Evolutionary conservation across 1,140 invertebrate genomes (phyloP).

Genomic region (Polypedilum vanderplanki): DNA sequence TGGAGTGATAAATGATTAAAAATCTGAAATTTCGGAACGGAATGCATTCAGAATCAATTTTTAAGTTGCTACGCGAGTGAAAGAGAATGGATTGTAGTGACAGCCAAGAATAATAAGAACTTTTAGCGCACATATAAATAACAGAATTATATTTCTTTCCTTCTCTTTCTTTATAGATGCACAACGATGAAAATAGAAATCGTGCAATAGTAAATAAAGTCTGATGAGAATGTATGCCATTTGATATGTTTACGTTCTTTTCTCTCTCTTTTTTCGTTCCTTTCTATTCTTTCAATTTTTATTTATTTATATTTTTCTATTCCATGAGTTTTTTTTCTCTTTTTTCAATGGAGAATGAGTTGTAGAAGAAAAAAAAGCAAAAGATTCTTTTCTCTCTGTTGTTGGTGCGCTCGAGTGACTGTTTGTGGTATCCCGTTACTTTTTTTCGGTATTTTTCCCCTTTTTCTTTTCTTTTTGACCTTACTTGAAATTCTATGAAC

Average conservation of each 20-base stretch:
- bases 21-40: no score
- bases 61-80: no score
- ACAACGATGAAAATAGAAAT: conserved; percentile 13
- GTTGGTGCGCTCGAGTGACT: conserved; percentile 15
- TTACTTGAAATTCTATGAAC: conserved; percentile 5
- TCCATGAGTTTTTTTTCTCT: conserved; percentile 3
- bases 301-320: conserved; percentile 24
- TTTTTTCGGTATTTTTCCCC: not conserved
- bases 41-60: no score
- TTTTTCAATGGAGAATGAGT: not conserved
- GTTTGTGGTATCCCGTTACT: conserved; percentile 21
- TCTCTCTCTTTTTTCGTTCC: not conserved
- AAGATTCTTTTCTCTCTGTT: conserved; percentile 20
- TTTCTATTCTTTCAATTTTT: not conserved
- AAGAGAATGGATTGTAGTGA: no score
- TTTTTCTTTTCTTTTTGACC: conserved; percentile 18
- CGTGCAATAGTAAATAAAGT: conserved; percentile 15
- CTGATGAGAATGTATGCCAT: conserved; percentile 10
- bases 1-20: no score
- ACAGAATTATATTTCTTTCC: no score
- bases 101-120: no score
- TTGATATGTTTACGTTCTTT: conserved; percentile 12
- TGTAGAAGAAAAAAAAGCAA: not conserved
- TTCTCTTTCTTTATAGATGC: not conserved
- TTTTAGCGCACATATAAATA: no score